Base-by-base conservation (phyloP, 1,140 invertebrate genomes). In the Cotesia glomerata region DNA sequence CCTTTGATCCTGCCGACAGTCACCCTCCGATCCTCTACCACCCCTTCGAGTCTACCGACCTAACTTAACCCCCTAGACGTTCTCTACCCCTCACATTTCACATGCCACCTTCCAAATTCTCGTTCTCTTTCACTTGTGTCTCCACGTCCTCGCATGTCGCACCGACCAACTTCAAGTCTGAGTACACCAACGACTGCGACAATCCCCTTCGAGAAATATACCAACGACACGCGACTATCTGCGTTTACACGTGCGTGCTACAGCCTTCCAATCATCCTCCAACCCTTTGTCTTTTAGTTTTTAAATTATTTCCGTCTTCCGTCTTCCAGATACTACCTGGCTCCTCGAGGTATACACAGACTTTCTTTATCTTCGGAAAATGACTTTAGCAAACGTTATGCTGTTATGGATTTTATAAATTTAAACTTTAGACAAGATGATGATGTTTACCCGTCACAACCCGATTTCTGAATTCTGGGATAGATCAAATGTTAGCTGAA, bases 1-100 rank as follows among this genome's bases (percentile, higher is more conserved):
- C 85, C 86, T 86, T 87, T 87, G 85, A 86, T 87, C 84, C 81
- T 85, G 80, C 85, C 85, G 84, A 84, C 84, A 80, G 75, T 80
- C 81, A 84, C 85, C 85, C 85, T 81, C 79, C 34, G 45, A 39
- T 69, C 78, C 78, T 78, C 65, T 73, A 68, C 65, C 75, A 71
- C 72, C 77, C 72, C 72, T 73, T 70, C 75, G 62, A 76, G 51
- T 59, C 71, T 65, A 63, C 71, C 69, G 49, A 71, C 54, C 66
- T 58, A 61, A 49, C 51, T 26, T 69, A 56, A 74, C 45, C 73
- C 64, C 65, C 66, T 67, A 69, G 71, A 36, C 67, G 68, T 70
- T 69, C 56, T 73, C 68, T 18, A 59, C 51, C 74, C 73, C 72
- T 51, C 67, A 13, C 66, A 14, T 58, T 62, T 66, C 54, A 59